Evolutionary conservation across 2,888 invertebrate genomes (phyloP).

Genomic region (Mesorhabditis sp.): DNA sequence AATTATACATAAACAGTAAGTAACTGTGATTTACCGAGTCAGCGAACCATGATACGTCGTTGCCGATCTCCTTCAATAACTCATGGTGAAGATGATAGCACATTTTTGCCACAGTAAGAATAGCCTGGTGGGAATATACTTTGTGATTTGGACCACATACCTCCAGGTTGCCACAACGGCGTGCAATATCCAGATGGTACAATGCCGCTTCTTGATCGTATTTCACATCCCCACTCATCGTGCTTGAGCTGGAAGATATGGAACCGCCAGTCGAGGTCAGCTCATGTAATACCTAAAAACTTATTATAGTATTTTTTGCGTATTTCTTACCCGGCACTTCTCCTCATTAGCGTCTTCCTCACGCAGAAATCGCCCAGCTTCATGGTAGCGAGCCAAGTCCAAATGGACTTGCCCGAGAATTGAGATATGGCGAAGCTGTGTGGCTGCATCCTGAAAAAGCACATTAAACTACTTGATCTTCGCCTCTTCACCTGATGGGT

Average conservation of each 20-base stretch:
- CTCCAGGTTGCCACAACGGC: constrained; percentile 63
- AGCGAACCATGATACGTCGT: constrained; percentile 53
- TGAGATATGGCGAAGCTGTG: constrained; percentile 55
- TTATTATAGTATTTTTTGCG: background rate
- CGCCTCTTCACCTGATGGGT: constrained; percentile 10
- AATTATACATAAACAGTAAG: background rate
- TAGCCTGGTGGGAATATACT: constrained; percentile 53
- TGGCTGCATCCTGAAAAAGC: constrained; percentile 13
- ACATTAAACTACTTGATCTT: background rate
- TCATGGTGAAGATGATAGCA: constrained; percentile 63
- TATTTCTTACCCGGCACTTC: constrained; percentile 14
- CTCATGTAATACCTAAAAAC: background rate
- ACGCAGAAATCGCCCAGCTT: constrained; percentile 62
- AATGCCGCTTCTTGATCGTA: constrained; percentile 64
- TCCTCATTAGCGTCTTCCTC: constrained; percentile 28
- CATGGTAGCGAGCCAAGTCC: constrained; percentile 65
- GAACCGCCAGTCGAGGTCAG: background rate
- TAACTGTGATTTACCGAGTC: constrained; percentile 11
- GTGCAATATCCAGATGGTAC: constrained; percentile 64
- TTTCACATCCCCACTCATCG: constrained; percentile 2
- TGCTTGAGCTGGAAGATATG: background rate
- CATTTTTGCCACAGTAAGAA: constrained; percentile 62
- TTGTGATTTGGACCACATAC: background rate
- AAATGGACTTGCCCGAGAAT: constrained; percentile 65
- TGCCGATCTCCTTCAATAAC: constrained; percentile 61